Evolutionary conservation across 2,888 invertebrate genomes (phyloP), one percentile per base, ranked within the genome.

Genomic region (Drosophila silvestris): DNA sequence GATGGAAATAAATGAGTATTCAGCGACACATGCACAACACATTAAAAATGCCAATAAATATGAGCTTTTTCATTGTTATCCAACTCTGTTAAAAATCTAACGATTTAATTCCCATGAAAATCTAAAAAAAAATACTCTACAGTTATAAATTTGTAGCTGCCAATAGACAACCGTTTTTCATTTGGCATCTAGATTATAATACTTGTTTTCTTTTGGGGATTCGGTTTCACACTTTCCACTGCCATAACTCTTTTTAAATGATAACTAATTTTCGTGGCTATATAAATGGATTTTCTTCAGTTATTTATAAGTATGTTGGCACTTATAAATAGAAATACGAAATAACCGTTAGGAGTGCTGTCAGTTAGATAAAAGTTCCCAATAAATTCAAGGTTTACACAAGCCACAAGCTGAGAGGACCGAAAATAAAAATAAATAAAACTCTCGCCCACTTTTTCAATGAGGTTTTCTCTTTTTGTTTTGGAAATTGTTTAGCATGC

Each of bases 401-500:
- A 62, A 53, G 58, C 44, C 65, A 16, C 65, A 16, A 52, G 37
- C 51, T 54, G 47, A 16, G 47, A 16, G 47, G 7, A 14, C 22
- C 41, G 53, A 22, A 22, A 19, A 52, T 5, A 19, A 5, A 54
- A 1, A 37, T 9, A 33, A 39, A n/a, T 28, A 33, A 35, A 72
- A 61, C 72, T 68, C 72, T 63, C 62, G 64, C 64, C 69, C 73
- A 61, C 54, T 60, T 64, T 56, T 50, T 68, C 76, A 79, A 72
- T 68, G 67, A 57, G 62, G 58, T 83, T 86, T 78, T 86, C 79
- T 89, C 70, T 82, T 82, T 84, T 84, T 70, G 59, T 83, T 82
- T 79, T 71, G 67, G 41, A 83, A 85, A 85, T 79, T 80, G 77
- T 84, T 89, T 84, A 84, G 70, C 74, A 88, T 89, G 71, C 87